Base-by-base conservation (phyloP, 2,797 vertebrate genomes). In the Sebastes alutus region DNA sequence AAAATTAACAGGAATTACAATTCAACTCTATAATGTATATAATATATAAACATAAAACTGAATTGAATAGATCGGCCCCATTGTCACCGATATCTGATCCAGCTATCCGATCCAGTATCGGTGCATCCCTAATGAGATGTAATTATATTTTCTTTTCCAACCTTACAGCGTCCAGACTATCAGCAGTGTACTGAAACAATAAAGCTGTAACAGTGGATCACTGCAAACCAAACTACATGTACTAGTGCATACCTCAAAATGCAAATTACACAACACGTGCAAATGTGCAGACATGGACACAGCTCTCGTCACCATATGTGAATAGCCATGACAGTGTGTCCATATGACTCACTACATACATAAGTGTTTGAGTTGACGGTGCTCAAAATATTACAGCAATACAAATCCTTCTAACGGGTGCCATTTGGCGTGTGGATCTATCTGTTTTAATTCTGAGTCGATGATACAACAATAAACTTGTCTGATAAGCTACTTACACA, bases 221-320 rank as follows among this genome's bases (percentile, higher is more conserved):
- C 11, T n/a, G 13, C n/a, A 79, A 72, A 59, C 9, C 22, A 59
- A 38, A 65, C 6, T 6, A 23, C 6, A 33, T 65, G 12, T 32
- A 62, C 13, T 1, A 7, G 2, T 22, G 1, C 46, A 49, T n/a
- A 10, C 25, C n/a, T 52, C 29, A 4, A 70, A 52, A 81, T 78
- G 72, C 65, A 70, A 83, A 82, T 78, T 55, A 42, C 42, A 30
- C 25, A 72, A 72, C 77, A 80, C 65, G 72, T 80, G 76, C 73
- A 66, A 66, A 84, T 46, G 42, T 56, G 14, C 55, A 71, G 29
- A 58, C 55, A 29, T 38, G 42, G 69, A 38, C 25, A 58, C 70
- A 64, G 25, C 60, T 46, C 30, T 56, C 13, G 0, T 76, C 33
- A 56, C 30, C 66, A 72, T 67, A 65, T 60, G 52, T 72, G 67